Conservation (phyloP, 2,797 vertebrate species). For the Syngnathus acus region DNA sequence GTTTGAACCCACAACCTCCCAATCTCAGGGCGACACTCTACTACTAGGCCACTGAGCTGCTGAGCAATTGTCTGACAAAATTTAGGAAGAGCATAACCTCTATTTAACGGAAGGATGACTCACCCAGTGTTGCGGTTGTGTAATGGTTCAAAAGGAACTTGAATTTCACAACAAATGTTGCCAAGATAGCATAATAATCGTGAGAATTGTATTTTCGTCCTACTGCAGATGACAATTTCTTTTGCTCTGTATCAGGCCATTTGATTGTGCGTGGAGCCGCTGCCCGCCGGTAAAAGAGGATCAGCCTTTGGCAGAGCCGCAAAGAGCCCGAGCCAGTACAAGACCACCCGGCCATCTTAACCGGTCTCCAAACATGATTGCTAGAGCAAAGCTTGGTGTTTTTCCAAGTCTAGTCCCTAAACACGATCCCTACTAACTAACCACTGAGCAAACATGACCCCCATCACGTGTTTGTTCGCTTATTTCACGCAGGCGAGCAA, state of each 20-base stretch:
- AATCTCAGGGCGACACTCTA: no score
- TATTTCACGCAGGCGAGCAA: slow-evolving; percentile 11
- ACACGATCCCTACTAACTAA: not conserved
- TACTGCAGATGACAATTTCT: not conserved
- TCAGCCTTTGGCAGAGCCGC: slow-evolving; percentile 1
- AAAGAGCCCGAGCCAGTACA: not conserved
- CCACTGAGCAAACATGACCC: slow-evolving; percentile 7
- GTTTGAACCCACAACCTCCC: no score
- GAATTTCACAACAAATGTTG: not conserved
- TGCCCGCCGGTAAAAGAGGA: slow-evolving; percentile 5
- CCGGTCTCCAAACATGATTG: slow-evolving; percentile 29
- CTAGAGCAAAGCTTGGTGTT: slow-evolving; percentile 20
- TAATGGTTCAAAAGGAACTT: not conserved
- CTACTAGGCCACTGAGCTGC: no score
- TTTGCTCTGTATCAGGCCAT: not conserved
- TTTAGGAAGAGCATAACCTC: not conserved
- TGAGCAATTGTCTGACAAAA: no score
- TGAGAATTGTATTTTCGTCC: not conserved
- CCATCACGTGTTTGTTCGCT: not conserved
- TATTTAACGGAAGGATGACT: not conserved
- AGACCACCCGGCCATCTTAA: not conserved
- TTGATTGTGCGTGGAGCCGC: not conserved
- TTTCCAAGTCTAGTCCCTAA: not conserved
- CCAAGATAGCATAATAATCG: not conserved
- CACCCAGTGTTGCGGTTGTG: not conserved